phyloP scores from a whole-genome alignment of 2,113 vertebrate species.

The Passer montanus region DNA sequence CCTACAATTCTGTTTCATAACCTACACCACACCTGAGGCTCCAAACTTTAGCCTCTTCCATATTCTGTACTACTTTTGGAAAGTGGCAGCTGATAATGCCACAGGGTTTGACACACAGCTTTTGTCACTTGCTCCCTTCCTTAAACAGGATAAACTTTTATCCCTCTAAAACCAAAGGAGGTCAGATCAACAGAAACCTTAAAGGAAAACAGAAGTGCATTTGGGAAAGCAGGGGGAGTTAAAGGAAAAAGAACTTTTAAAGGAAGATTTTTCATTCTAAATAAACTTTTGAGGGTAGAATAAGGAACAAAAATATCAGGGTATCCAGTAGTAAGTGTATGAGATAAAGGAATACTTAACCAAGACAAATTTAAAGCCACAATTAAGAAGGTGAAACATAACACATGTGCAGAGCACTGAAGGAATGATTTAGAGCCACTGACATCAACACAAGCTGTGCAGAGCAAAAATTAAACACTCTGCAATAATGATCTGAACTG shows the following conservation, averaged over 20 bases:
- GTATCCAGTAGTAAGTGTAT: background rate
- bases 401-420: background rate
- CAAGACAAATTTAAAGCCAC: background rate
- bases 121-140: background rate
- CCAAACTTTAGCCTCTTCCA: background rate
- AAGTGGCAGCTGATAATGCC: background rate
- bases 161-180: background rate
- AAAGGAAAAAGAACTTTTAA: background rate
- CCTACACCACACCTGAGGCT: background rate
- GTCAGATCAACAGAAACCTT: background rate
- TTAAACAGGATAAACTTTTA: background rate
- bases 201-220: background rate
- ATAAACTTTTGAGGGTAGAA: background rate
- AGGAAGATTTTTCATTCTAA: background rate
- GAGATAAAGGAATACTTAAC: background rate
- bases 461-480: background rate
- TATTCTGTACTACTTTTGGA: background rate
- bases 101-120: background rate
- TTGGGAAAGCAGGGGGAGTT: background rate
- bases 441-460: background rate
- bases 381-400: background rate
- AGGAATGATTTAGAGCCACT: slow-evolving; percentile 9
- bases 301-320: background rate
- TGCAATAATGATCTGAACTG: slow-evolving; percentile 10
- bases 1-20: background rate